phyloP scores from a whole-genome alignment of 2,888 invertebrate genomes.

The Omphaloscelis lunosa region DNA sequence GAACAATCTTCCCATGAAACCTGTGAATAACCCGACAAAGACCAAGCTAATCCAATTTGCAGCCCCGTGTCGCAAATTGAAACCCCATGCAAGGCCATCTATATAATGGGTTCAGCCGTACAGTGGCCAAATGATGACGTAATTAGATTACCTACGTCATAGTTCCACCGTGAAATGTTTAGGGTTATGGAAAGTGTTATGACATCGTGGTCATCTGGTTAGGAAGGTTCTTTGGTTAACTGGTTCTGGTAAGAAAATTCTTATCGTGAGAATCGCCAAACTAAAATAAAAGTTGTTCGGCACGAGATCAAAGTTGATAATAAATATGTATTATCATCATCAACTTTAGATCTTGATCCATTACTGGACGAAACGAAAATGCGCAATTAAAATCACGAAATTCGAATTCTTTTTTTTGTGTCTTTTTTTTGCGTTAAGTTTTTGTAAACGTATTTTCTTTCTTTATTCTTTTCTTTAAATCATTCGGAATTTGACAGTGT shows the following conservation, averaged over 20 bases:
- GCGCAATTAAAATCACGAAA: too few relatives aligned
- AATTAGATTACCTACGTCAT: slow-evolving; percentile 76
- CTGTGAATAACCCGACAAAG: slow-evolving; percentile 69
- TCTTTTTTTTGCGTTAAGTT: too few relatives aligned
- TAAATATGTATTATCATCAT: too few relatives aligned
- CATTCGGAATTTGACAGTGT: too few relatives aligned
- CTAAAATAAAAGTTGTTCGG: not conserved
- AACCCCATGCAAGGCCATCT: slow-evolving; percentile 72
- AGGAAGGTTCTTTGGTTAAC: not conserved
- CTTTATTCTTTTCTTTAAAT: too few relatives aligned
- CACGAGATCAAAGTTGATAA: too few relatives aligned
- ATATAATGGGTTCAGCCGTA: slow-evolving; percentile 79
- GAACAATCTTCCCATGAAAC: slow-evolving; percentile 59
- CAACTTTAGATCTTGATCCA: too few relatives aligned
- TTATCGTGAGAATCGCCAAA: not conserved
- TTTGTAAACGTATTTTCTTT: too few relatives aligned
- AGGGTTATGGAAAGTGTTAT: slow-evolving; percentile 64
- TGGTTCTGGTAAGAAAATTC: not conserved
- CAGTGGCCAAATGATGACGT: slow-evolving; percentile 69
- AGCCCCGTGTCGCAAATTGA: slow-evolving; percentile 77
- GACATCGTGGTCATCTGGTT: slow-evolving; percentile 11
- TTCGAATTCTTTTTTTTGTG: too few relatives aligned
- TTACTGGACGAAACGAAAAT: too few relatives aligned
- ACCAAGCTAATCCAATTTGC: slow-evolving; percentile 79
- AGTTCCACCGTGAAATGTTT: slow-evolving; percentile 69